These are phyloP conservation scores for Mixornis gularis DNA, from an alignment of 2,113 vertebrate species.

Conservation along the genomic window DNA sequence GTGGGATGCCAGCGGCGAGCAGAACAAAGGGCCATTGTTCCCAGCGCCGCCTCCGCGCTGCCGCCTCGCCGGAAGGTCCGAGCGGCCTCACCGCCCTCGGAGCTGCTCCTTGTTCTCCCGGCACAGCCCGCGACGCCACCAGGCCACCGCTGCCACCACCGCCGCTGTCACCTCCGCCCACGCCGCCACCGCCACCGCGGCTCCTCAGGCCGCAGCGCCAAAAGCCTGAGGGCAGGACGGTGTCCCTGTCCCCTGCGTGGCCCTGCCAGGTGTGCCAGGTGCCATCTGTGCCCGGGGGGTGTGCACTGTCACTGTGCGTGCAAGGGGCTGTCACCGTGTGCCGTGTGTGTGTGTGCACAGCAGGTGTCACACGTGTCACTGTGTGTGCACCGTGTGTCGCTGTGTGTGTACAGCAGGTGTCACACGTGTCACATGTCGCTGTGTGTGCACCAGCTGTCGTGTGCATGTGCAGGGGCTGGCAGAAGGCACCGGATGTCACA, in stretches of 20 bases:
- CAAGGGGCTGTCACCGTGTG: too few relatives aligned
- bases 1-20: not conserved
- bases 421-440: not conserved
- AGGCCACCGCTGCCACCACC: not conserved
- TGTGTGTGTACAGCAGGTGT: not conserved
- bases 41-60: not conserved
- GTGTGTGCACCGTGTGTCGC: not conserved
- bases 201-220: accelerated
- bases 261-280: not conserved
- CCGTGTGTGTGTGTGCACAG: not conserved
- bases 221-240: accelerated
- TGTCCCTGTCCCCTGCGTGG: accelerated
- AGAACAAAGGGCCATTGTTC: constrained; percentile 56
- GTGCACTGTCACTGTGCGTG: not conserved
- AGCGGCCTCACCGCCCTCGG: not conserved
- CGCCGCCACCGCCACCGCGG: accelerated
- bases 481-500: not conserved
- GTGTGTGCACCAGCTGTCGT: not conserved
- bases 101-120: not conserved
- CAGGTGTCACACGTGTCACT: not conserved
- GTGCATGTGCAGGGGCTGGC: not conserved
- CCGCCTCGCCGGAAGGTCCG: constrained; percentile 12
- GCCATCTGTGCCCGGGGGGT: accelerated
- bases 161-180: not conserved
- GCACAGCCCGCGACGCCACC: not conserved